Evolutionary conservation across 1,140 invertebrate species (phyloP).

Genomic region (Drosophila azteca): DNA sequence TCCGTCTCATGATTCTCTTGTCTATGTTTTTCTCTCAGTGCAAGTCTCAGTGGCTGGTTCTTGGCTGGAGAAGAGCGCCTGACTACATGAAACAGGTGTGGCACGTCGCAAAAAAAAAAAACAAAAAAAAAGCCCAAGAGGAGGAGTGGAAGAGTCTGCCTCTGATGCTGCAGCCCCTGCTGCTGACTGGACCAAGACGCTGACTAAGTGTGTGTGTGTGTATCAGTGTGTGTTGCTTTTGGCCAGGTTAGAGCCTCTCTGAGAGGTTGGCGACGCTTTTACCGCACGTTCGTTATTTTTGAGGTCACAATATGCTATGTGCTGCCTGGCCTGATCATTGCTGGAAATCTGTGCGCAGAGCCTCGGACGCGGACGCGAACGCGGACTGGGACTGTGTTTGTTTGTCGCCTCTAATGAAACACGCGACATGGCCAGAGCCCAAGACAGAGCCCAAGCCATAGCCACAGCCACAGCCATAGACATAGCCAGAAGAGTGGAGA

Average conservation of each 20-base stretch:
- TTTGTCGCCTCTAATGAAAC: conserved; percentile 82
- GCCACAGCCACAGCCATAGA: too few species aligned
- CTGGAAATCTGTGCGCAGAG: conserved; percentile 63
- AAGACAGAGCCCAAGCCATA: conserved; percentile 23
- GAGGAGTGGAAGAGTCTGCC: conserved; percentile 49
- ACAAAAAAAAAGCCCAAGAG: conserved; percentile 48
- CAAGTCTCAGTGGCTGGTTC: conserved; percentile 44
- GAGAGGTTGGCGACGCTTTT: conserved; percentile 79
- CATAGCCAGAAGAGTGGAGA: conserved; percentile 25
- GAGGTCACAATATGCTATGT: conserved; percentile 76
- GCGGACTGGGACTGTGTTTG: conserved; percentile 62
- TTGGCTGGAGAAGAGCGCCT: conserved; percentile 52
- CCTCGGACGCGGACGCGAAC: too few species aligned
- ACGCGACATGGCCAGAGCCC: conserved; percentile 64
- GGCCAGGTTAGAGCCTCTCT: conserved; percentile 43
- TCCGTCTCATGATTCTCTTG: background rate
- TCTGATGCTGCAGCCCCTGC: conserved; percentile 22
- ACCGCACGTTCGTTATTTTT: conserved; percentile 83
- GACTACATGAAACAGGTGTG: conserved; percentile 82
- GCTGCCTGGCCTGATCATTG: conserved; percentile 65
- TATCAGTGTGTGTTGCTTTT: conserved; percentile 40
- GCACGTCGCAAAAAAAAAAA: conserved; percentile 63
- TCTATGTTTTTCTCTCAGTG: conserved; percentile 9
- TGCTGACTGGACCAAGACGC: conserved; percentile 67
- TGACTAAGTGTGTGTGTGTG: conserved; percentile 47